phyloP scores from a whole-genome alignment of 2,113 vertebrate genomes.

The Coturnix japonica region DNA sequence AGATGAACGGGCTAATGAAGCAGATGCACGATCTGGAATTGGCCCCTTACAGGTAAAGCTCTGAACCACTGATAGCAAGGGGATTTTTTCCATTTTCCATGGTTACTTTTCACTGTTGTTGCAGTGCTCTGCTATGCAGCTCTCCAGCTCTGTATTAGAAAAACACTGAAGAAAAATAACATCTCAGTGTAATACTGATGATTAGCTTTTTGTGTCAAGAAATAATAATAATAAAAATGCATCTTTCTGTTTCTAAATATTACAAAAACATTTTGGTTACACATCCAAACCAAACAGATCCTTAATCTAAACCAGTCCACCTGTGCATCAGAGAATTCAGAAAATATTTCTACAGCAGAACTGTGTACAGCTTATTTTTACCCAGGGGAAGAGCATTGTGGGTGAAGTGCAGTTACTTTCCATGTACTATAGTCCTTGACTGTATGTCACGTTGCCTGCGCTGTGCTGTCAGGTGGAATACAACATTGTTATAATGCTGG shows the following conservation, averaged over 20 bases:
- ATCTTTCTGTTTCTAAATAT: not conserved
- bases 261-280: not conserved
- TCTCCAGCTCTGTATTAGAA: not conserved
- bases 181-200: not conserved
- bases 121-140: not conserved
- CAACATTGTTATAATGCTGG: not conserved
- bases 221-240: not conserved
- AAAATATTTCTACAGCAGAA: not conserved
- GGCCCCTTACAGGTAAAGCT: not conserved
- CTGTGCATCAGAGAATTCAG: not conserved
- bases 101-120: not conserved
- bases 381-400: not conserved
- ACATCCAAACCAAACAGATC: not conserved
- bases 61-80: not conserved
- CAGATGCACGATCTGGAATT: not conserved
- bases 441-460: not conserved
- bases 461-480: conserved; percentile 40
- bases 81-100: not conserved
- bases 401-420: conserved; percentile 3
- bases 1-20: conserved; percentile 38
- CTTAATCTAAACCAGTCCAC: not conserved
- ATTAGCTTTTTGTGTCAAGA: not conserved
- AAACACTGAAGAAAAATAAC: not conserved
- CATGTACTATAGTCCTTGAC: not conserved
- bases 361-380: conserved; percentile 17